Conservation (phyloP, 2,797 vertebrate genomes). For the Sebastes aleutianus region DNA sequence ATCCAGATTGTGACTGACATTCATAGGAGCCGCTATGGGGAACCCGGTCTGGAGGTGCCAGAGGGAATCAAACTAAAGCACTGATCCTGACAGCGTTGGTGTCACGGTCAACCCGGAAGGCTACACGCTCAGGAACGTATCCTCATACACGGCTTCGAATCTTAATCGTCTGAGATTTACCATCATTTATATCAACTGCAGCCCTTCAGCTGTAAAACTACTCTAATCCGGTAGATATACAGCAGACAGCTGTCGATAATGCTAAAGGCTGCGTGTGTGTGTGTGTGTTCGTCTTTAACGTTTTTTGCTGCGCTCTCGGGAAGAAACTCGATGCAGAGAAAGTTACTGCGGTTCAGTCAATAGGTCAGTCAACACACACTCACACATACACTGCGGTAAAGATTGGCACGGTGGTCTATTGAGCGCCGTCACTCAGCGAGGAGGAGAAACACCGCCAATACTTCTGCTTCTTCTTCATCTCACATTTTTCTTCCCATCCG, state of each 20-base stretch:
- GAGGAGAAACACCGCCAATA: conserved; percentile 2
- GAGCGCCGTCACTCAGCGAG: conserved; percentile 35
- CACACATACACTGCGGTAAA: conserved; percentile 20
- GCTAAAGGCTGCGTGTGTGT: conserved; percentile 3
- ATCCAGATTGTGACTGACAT: neutral
- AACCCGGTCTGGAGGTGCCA: neutral
- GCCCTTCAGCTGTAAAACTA: neutral
- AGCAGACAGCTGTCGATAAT: conserved; percentile 22
- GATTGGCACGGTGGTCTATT: conserved; percentile 22
- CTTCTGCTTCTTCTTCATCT: neutral
- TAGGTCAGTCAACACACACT: conserved; percentile 39
- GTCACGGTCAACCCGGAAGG: neutral
- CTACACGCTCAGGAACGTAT: neutral
- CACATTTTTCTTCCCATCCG: neutral
- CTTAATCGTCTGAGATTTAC: neutral
- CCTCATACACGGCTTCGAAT: neutral
- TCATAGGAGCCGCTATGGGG: neutral
- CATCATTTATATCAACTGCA: neutral
- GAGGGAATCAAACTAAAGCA: neutral
- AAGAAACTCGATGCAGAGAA: conserved; percentile 41
- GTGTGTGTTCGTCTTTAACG: neutral
- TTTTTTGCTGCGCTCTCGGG: conserved; percentile 10
- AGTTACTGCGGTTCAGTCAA: conserved; percentile 52
- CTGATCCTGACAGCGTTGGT: neutral
- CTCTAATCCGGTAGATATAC: neutral